Percentiles rank a stretch among this genome's conserved stretches.
Evolutionary conservation across 2,113 vertebrate species (phyloP).

Genomic region (Paradoxurus hermaphroditus): DNA sequence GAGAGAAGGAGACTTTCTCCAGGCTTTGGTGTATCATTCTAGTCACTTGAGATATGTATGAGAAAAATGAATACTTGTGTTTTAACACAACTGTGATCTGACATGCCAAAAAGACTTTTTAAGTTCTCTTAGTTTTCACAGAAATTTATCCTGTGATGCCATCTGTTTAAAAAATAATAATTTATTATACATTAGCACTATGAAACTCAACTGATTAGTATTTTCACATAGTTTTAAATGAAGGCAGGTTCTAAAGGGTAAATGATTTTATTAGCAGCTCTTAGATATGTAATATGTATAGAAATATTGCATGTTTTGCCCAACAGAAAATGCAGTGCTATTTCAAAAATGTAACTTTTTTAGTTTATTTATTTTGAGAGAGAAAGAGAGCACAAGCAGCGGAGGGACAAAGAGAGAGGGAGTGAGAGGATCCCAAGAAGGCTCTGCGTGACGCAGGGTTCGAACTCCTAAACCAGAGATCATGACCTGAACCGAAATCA

Average conservation of each 20-base stretch:
- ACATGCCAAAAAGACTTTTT: not conserved
- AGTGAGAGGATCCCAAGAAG: no score
- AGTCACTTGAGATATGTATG: constrained; percentile 9
- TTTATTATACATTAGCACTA: not conserved
- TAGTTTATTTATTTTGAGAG: no score
- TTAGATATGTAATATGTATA: not conserved
- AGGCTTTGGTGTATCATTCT: not conserved
- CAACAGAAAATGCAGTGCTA: not conserved
- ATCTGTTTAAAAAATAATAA: constrained; percentile 29
- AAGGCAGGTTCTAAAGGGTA: constrained; percentile 1
- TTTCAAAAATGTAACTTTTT: not conserved
- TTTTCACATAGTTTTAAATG: constrained; percentile 30
- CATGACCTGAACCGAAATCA: no score
- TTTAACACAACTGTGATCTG: constrained; percentile 44
- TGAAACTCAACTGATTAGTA: not conserved
- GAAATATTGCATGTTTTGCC: not conserved
- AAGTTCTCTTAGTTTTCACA: not conserved
- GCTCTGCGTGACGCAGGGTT: no score
- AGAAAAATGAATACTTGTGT: constrained; percentile 1
- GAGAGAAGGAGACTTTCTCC: constrained; percentile 28
- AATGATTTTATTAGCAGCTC: not conserved
- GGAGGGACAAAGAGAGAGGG: no score
- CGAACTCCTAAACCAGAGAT: no score
- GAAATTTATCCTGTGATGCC: not conserved
- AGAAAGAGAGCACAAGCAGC: no score